Evolutionary conservation across 2,888 invertebrate genomes (phyloP).

Genomic region (Quadriops clusia): DNA sequence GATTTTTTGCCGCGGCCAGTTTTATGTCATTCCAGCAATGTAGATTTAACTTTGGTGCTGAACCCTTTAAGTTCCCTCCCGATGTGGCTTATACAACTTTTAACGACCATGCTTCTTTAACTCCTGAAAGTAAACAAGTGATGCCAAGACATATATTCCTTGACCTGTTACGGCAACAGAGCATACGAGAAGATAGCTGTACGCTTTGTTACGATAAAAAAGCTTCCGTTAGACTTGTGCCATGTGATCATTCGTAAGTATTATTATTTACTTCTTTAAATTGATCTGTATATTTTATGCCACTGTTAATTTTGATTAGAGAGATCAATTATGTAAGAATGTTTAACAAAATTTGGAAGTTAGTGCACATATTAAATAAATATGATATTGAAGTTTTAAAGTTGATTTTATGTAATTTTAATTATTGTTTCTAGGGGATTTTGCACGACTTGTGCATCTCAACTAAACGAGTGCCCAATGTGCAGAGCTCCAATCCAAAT

Average conservation of each 20-base stretch:
- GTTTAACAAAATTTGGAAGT: too few relatives aligned
- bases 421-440: slow-evolving; percentile 55
- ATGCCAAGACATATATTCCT: slow-evolving; percentile 72
- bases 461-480: slow-evolving; percentile 76
- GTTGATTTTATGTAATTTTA: slow-evolving; percentile 8
- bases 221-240: slow-evolving; percentile 61
- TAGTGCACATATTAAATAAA: too few relatives aligned
- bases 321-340: too few relatives aligned
- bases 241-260: slow-evolving; percentile 73
- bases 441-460: slow-evolving; percentile 66
- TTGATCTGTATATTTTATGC: slow-evolving; percentile 7
- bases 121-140: slow-evolving; percentile 64
- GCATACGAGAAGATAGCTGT: slow-evolving; percentile 73
- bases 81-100: slow-evolving; percentile 54
- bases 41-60: slow-evolving; percentile 80
- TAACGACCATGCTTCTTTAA: slow-evolving; percentile 64
- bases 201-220: slow-evolving; percentile 75
- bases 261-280: slow-evolving; percentile 1
- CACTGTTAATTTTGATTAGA: slow-evolving; percentile 2
- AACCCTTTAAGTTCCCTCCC: slow-evolving; percentile 71
- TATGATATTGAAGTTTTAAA: slow-evolving; percentile 4
- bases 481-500: slow-evolving; percentile 60
- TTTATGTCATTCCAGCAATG: slow-evolving; percentile 96
- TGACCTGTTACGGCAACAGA: slow-evolving; percentile 59
- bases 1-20: slow-evolving; percentile 90